Percentiles rank a stretch among this genome's conserved stretches.
phyloP scores from a whole-genome alignment of 2,113 vertebrate genomes.

The Azemiops feae region DNA sequence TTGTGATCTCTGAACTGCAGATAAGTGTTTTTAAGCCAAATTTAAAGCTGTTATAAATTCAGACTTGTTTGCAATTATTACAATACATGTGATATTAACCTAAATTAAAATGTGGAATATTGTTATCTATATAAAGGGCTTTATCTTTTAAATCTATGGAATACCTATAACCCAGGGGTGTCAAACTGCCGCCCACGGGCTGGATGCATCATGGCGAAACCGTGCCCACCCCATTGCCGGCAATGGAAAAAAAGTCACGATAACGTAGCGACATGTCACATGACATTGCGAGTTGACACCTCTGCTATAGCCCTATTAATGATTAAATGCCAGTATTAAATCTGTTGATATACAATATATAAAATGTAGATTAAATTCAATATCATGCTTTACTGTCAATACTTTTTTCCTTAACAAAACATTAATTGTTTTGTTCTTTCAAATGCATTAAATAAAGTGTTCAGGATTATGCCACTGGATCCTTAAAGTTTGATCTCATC shows the following conservation, averaged over 20 bases:
- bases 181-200: no score
- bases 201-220: no score
- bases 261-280: no score
- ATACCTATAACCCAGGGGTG: not conserved
- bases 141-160: not conserved
- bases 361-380: not conserved
- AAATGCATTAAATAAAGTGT: slow-evolving; percentile 52
- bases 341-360: not conserved
- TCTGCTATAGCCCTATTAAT: not conserved
- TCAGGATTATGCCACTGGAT: slow-evolving; percentile 40
- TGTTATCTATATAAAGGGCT: not conserved
- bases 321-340: not conserved
- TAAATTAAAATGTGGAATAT: not conserved
- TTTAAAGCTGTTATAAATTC: not conserved
- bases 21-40: not conserved
- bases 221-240: no score
- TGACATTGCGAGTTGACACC: no score
- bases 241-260: no score
- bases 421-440: slow-evolving; percentile 38
- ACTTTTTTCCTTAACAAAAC: not conserved
- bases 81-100: not conserved
- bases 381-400: not conserved
- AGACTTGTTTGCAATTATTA: not conserved
- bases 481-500: slow-evolving; percentile 36
- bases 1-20: not conserved